Percentiles rank a stretch among this genome's conserved stretches.
Evolutionary conservation across 1,140 invertebrate genomes (phyloP).

Genomic region (Tetraneura akinire): DNA sequence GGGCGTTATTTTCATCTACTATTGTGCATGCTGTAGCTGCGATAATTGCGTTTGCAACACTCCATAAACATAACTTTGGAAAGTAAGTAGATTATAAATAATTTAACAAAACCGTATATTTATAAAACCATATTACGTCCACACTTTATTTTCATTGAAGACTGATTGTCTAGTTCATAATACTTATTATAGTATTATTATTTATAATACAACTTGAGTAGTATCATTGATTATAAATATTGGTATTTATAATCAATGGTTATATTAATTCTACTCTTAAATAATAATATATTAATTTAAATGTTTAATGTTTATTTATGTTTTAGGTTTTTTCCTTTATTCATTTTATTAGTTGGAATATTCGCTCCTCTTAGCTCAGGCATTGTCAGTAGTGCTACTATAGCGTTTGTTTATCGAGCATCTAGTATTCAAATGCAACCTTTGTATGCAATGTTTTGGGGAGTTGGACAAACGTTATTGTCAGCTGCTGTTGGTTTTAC

Average conservation of each 20-base stretch:
- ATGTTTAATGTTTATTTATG: not conserved
- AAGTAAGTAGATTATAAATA: constrained; percentile 63
- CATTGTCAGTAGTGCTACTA: constrained; percentile 86
- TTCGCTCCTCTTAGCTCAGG: constrained; percentile 82
- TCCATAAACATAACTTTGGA: constrained; percentile 90
- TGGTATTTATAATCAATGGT: too few species aligned
- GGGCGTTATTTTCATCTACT: constrained; percentile 90
- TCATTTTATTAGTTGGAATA: constrained; percentile 86
- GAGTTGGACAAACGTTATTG: constrained; percentile 87
- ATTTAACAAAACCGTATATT: too few species aligned
- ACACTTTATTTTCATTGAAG: too few species aligned
- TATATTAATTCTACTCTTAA: too few species aligned
- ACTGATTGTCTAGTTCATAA: too few species aligned
- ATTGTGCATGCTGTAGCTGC: constrained; percentile 88
- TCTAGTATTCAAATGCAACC: constrained; percentile 85
- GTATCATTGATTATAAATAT: too few species aligned
- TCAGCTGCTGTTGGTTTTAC: constrained; percentile 88
- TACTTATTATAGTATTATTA: too few species aligned
- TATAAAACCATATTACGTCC: too few species aligned
- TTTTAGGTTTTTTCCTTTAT: constrained; percentile 78
- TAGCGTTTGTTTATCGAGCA: constrained; percentile 89
- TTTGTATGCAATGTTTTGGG: constrained; percentile 89
- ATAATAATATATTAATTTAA: too few species aligned
- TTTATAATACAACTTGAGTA: too few species aligned
- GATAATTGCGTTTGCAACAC: constrained; percentile 83